Evolutionary conservation across 1,140 invertebrate species (phyloP), one percentile per base, ranked within the genome.

Genomic region (Lasioglossum albipes): DNA sequence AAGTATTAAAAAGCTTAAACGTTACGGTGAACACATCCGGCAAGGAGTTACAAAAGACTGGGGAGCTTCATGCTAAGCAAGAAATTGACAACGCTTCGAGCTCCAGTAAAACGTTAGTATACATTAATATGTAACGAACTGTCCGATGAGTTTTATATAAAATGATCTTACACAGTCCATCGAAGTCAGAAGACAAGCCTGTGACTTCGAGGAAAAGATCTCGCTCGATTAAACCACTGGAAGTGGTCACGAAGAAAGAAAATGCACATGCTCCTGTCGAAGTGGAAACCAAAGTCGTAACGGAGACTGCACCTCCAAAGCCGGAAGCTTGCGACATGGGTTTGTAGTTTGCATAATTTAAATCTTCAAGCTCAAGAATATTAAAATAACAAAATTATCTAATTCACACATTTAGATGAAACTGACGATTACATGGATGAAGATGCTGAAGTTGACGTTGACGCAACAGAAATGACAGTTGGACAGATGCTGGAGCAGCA

Each of bases 1-100:
- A 99, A 87, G 98, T 99, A 27, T 93, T 99, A 18, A 98, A 97
- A 89, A 97, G 95, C 89, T 93, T 98, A 83, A 95, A 95, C 90
- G 92, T 84, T 83, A 96, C 94, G 91, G 94, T 95, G 87, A 90
- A 65, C 49, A 41, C 70, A 70, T 20, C 80, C 13, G 89, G 76
- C 71, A 90, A 85, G 81, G 84, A 89, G 73, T 81, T 87, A 42
- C 87, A 79, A 72, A 76, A 62, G 69, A 54, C 70, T 57, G 72
- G 87, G 76, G 89, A 91, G 20, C 22, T 22, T 62, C 36, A n/a
- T 20, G 5, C 41, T 0, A 70, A 54, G 10, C n/a, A 22, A 16
- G 70, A 81, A 45, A 31, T 18, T 12, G 75, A 86, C 13, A 76
- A 69, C 75, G 41, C 9, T 12, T 6, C 10, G 52, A 67, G 42